Percentiles rank a stretch among this genome's conserved stretches.
phyloP scores from a whole-genome alignment of 2,113 vertebrate species.

The Hipposideros armiger region DNA sequence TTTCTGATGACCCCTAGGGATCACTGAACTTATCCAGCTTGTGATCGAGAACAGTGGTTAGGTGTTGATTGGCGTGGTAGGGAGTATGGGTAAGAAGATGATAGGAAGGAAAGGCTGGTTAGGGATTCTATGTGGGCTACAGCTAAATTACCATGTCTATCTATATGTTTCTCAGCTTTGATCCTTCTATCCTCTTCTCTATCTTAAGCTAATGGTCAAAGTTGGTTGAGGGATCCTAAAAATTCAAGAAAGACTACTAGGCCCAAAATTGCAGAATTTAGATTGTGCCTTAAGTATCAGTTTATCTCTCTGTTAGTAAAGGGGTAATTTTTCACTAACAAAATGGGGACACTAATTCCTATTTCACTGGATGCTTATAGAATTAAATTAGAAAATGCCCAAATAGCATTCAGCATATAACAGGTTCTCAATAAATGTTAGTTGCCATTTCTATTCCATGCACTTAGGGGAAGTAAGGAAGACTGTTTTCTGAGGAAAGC shows the following conservation, averaged over 20 bases:
- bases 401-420: background rate
- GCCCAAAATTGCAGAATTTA: background rate
- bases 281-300: background rate
- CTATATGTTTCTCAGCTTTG: background rate
- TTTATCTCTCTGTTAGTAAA: background rate
- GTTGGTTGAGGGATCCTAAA: background rate
- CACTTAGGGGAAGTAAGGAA: background rate
- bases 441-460: background rate
- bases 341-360: background rate
- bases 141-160: accelerated
- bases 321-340: background rate
- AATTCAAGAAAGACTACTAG: background rate
- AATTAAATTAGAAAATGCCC: background rate
- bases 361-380: background rate
- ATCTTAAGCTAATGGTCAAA: background rate
- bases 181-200: background rate
- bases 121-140: accelerated
- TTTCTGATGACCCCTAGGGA: background rate
- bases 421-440: background rate
- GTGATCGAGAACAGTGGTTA: no score
- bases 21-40: background rate
- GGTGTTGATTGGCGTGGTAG: no score
- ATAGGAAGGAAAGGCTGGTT: no score
- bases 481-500: background rate
- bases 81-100: accelerated